Evolutionary conservation across 2,113 vertebrate genomes (phyloP).

Genomic region (Bucco capensis): DNA sequence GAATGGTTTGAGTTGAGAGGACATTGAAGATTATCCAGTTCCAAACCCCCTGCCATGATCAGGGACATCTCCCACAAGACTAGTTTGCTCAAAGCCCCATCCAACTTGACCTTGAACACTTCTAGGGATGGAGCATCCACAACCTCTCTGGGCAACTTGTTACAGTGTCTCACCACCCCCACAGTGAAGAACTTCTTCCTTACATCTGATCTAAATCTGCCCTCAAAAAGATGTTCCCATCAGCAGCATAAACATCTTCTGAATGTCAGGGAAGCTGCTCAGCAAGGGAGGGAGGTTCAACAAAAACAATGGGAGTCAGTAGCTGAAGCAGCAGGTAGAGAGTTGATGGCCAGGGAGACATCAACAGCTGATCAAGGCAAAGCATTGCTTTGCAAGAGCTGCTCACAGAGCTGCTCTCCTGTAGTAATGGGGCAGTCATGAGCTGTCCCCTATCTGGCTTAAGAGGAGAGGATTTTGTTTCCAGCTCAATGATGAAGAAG

Average conservation of each 20-base stretch:
- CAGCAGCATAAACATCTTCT: not conserved
- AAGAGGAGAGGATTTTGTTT: not conserved
- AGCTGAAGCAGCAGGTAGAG: not conserved
- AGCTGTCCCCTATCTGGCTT: accelerated
- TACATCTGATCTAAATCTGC: not conserved
- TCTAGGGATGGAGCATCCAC: not conserved
- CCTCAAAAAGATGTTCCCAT: not conserved
- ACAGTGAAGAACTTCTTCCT: not conserved
- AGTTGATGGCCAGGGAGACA: not conserved
- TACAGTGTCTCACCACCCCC: not conserved
- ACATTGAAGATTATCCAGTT: not conserved
- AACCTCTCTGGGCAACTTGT: too few relatives aligned
- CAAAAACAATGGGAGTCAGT: not conserved
- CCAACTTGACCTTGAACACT: not conserved
- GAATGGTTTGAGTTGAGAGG: not conserved
- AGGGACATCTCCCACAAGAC: not conserved
- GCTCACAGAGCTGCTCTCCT: not conserved
- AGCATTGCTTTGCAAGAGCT: not conserved
- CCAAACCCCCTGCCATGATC: not conserved
- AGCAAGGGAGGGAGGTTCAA: not conserved
- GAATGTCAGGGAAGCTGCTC: not conserved
- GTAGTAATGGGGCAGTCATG: not conserved
- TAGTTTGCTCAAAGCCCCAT: not conserved
- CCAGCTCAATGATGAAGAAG: not conserved
- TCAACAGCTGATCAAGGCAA: accelerated